These are phyloP conservation scores for Solenodon paradoxus DNA, from an alignment of 2,113 vertebrate genomes.

Conservation along the genomic window DNA sequence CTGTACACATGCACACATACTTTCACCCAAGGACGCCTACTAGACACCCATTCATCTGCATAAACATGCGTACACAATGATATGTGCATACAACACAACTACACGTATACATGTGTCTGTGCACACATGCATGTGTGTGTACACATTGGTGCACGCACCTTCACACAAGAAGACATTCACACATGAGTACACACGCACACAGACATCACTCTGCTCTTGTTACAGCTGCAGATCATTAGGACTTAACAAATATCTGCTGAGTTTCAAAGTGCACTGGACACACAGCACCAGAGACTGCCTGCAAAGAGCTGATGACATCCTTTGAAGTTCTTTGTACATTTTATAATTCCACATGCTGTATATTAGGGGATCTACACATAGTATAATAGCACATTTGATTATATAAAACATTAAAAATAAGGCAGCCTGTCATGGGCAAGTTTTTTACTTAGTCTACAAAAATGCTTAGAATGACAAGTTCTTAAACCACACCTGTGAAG, in stretches of 20 bases:
- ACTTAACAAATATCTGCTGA: accelerated
- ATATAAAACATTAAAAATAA: neutral
- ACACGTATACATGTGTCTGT: too few species aligned
- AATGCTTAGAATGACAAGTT: neutral
- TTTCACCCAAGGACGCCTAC: too few species aligned
- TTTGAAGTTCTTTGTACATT: neutral
- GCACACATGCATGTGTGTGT: too few species aligned
- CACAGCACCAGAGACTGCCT: neutral
- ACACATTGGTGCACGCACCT: too few species aligned
- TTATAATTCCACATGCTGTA: neutral
- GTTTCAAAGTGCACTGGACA: neutral
- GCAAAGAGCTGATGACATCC: neutral
- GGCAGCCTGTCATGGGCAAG: neutral
- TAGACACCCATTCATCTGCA: too few species aligned
- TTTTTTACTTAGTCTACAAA: neutral
- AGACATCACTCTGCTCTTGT: neutral
- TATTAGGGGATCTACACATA: neutral
- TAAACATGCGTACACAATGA: too few species aligned
- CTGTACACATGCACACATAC: too few species aligned
- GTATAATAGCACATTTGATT: neutral
- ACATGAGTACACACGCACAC: neutral
- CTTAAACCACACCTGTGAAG: neutral
- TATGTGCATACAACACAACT: too few species aligned
- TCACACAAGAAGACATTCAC: neutral
- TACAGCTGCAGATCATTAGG: neutral